Evolutionary conservation across 2,113 vertebrate genomes (phyloP).

Genomic region (Onychostoma macrolepis): DNA sequence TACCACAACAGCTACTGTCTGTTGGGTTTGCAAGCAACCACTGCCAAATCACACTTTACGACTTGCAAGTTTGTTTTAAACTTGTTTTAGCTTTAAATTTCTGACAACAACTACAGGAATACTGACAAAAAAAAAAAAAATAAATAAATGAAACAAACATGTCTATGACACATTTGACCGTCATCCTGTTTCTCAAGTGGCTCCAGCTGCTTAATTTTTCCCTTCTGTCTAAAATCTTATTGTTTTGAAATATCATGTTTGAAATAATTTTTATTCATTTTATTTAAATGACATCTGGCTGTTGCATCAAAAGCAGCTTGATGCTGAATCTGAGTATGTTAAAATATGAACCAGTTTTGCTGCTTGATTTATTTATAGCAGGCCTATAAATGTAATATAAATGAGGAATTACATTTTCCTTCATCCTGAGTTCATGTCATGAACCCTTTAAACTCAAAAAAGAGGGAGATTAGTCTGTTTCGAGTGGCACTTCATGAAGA

Average conservation of each 20-base stretch:
- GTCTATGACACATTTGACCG: not conserved
- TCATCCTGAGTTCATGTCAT: not conserved
- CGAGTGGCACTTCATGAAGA: not conserved
- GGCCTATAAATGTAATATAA: not conserved
- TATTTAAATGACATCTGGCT: not conserved
- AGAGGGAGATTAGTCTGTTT: not conserved
- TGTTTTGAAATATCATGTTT: not conserved
- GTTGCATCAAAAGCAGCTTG: not conserved
- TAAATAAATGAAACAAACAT: not conserved
- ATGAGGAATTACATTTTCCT: not conserved
- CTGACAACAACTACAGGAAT: not conserved
- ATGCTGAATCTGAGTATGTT: not conserved
- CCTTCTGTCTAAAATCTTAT: not conserved
- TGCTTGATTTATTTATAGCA: not conserved
- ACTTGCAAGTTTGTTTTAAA: not conserved
- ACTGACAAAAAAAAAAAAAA: not conserved
- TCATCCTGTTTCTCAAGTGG: not conserved
- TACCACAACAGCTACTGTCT: not conserved
- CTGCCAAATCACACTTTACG: not conserved
- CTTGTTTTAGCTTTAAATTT: not conserved
- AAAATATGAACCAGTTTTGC: not conserved
- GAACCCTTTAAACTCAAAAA: not conserved
- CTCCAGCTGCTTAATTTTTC: not conserved
- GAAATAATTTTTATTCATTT: not conserved
- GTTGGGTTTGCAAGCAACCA: not conserved